Base-by-base conservation (phyloP, 2,113 vertebrate species). In the Ctenodactylus gundi region DNA sequence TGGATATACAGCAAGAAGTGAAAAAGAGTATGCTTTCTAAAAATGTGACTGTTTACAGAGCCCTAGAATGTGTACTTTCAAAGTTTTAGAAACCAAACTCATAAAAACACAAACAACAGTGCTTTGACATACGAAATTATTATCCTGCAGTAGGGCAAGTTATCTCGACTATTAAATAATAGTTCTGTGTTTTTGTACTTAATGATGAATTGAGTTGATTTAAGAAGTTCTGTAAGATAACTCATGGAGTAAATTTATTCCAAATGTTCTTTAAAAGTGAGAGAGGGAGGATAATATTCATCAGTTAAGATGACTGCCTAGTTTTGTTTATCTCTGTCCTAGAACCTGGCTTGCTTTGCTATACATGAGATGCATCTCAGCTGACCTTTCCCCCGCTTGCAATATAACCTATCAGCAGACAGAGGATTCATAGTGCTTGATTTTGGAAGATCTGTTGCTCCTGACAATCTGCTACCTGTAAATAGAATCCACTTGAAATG, bases 1-100 rank as follows among this genome's bases (percentile, higher is more conserved):
- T 97, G 90, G 88, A 75, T 96, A 97, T 90, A 96, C 36, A 88
- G 90, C 94, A 96, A 88, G 96, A 93, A 77, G 75, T 46, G 60
- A 85, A 82, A 95, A 55, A 3, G 93, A 96, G 44, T 95, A 53
- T 5, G 53, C 77, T 92, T 93, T 87, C 88, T 93, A 57, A 95
- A 96, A 94, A n/a, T 84, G 68, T 94, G 82, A 0, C 0, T 91
- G 75, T 76, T 96, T 81, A 96, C 94, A 96, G 95, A 94, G 86
- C n/a, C 17, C 31, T 49, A 46, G 46, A 72, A 94, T 90, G 90
- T 84, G 90, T 44, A 91, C 41, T 82, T 95, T 87, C 70, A 93
- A 70, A 95, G 53, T 58, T 97, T 93, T 96, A 91, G 94, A 92
- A 93, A 94, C 93, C 62, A 94, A 78, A 96, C 65, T 96, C 77